These are phyloP conservation scores for Cryptotis parvus DNA, from an alignment of 2,113 vertebrate genomes.

Conservation along the genomic window DNA sequence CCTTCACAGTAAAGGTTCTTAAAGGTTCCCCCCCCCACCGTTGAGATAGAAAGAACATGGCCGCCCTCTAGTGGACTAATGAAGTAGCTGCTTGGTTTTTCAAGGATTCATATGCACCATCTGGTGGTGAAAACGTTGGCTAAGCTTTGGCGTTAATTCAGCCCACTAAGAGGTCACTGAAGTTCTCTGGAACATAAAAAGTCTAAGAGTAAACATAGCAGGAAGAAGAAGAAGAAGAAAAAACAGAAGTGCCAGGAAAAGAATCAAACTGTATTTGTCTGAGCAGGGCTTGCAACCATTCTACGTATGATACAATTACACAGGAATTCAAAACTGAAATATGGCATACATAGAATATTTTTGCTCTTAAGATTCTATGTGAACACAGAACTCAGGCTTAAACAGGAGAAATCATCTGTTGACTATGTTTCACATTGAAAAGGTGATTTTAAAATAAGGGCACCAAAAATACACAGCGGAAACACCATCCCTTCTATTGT, in stretches of 20 bases:
- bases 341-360: no score
- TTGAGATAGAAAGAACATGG: conserved; percentile 40
- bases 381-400: conserved; percentile 14
- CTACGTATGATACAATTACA: neutral
- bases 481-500: no score
- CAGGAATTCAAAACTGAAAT: neutral
- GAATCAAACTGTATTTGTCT: neutral
- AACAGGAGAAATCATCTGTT: neutral
- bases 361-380: neutral
- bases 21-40: neutral
- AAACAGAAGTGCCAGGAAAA: neutral
- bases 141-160: no score
- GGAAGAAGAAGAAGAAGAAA: neutral
- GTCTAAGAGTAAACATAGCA: neutral
- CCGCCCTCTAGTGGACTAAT: conserved; percentile 40
- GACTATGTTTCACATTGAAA: neutral
- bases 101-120: conserved; percentile 31
- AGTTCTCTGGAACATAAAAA: neutral
- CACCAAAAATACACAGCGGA: no score
- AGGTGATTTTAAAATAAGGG: neutral
- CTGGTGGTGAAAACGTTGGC: conserved; percentile 42
- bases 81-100: conserved; percentile 26
- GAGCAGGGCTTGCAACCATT: neutral
- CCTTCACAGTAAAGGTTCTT: neutral
- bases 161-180: neutral